Evolutionary conservation across 2,888 invertebrate species (phyloP).

Genomic region (Volucella bombylans): DNA sequence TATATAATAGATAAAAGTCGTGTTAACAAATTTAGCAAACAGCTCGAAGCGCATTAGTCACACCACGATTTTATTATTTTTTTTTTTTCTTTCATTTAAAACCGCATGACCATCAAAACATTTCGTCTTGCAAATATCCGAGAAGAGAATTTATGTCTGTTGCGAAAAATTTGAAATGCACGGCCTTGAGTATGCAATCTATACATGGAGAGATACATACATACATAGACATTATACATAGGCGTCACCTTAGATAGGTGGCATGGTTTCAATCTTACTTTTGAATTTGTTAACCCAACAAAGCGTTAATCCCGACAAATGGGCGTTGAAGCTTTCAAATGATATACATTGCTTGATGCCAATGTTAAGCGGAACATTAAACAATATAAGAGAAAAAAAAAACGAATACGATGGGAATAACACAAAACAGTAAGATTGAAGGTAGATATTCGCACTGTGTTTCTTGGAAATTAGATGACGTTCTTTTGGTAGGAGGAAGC

Average conservation of each 20-base stretch:
- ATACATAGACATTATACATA: neutral
- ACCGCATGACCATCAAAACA: conserved; percentile 29
- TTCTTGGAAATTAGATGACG: conserved; percentile 13
- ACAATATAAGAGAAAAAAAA: neutral
- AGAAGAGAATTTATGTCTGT: conserved; percentile 40
- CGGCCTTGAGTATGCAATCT: conserved; percentile 32
- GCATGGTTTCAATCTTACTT: conserved; percentile 21
- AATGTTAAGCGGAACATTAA: conserved; percentile 40
- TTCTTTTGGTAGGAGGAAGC: conserved; percentile 26
- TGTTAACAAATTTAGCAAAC: conserved; percentile 20
- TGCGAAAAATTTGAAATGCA: conserved; percentile 38
- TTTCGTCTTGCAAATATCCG: conserved; percentile 39
- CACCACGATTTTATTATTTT: neutral
- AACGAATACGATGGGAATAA: neutral
- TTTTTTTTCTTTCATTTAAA: conserved; percentile 13
- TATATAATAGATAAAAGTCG: conserved; percentile 10
- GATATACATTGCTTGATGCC: conserved; percentile 33
- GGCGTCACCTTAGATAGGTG: conserved; percentile 5
- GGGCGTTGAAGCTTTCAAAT: conserved; percentile 18
- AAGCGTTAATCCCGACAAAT: conserved; percentile 42
- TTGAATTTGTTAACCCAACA: conserved; percentile 43
- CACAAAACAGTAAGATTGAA: neutral
- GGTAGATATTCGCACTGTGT: neutral
- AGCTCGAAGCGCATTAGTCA: conserved; percentile 24
- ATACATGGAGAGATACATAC: neutral